Evolutionary conservation across 1,140 invertebrate genomes (phyloP).

Genomic region (Hermatobates lingyangjiaoensis): DNA sequence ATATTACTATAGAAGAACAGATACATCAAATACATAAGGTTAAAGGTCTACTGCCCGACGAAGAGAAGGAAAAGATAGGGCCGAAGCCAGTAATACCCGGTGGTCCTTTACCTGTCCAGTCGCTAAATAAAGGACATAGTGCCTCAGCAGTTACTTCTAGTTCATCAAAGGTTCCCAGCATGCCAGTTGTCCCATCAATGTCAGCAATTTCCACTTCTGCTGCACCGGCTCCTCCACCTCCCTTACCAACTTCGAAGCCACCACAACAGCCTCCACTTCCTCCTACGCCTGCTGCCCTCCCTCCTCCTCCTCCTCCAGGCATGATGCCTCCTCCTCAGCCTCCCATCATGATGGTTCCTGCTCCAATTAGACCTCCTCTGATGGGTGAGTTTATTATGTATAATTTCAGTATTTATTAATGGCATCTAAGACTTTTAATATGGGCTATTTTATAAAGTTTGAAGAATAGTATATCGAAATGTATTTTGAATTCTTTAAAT

Average conservation of each 20-base stretch:
- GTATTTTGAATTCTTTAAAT: too few species aligned
- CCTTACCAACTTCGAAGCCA: background rate
- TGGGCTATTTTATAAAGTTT: too few species aligned
- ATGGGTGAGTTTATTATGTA: conserved; percentile 16
- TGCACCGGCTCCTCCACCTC: conserved; percentile 20
- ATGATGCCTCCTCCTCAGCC: conserved; percentile 29
- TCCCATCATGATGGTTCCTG: conserved; percentile 38
- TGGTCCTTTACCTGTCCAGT: conserved; percentile 15
- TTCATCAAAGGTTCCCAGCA: too few species aligned
- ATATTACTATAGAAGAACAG: conserved; percentile 91
- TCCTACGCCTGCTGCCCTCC: conserved; percentile 13
- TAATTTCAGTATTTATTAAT: too few species aligned
- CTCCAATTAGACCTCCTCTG: conserved; percentile 27
- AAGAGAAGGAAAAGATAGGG: conserved; percentile 83
- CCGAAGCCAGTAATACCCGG: conserved; percentile 43
- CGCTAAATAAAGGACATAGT: too few species aligned
- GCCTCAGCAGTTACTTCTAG: too few species aligned
- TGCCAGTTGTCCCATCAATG: conserved; percentile 11
- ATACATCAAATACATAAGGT: conserved; percentile 94
- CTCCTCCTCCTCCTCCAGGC: conserved; percentile 17
- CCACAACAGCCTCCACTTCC: conserved; percentile 14
- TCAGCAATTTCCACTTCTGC: conserved; percentile 21
- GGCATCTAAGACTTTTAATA: too few species aligned
- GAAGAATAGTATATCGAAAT: too few species aligned
- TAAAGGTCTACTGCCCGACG: conserved; percentile 79